These are phyloP conservation scores for Caenorhabditis imperialis DNA, from an alignment of 2,888 invertebrate species.

Conservation along the genomic window DNA sequence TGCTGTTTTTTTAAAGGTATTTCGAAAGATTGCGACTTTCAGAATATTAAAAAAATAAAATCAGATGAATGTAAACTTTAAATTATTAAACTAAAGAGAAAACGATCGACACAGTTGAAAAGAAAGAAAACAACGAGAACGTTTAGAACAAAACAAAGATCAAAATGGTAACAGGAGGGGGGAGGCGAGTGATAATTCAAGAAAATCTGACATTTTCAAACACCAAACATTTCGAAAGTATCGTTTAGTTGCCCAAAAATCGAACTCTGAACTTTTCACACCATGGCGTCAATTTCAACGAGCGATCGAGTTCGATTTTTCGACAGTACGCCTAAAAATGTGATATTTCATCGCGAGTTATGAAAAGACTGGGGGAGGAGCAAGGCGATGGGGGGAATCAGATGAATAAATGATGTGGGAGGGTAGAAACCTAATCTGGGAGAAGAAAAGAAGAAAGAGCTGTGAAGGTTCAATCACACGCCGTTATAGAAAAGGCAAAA, in stretches of 20 bases:
- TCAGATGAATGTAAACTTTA: not conserved
- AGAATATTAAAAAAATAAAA: not conserved
- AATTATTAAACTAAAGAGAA: not conserved
- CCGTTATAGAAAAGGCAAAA: not conserved
- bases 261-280: too few relatives aligned
- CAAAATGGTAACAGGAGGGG: constrained; percentile 31
- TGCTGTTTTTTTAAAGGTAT: not conserved
- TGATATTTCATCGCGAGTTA: too few relatives aligned
- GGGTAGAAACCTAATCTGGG: too few relatives aligned
- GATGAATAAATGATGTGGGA: too few relatives aligned
- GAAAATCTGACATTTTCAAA: constrained; percentile 6
- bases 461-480: too few relatives aligned
- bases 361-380: too few relatives aligned
- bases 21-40: not conserved
- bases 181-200: not conserved
- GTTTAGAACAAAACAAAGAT: constrained; percentile 26
- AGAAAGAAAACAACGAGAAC: constrained; percentile 3
- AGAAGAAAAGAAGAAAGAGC: too few relatives aligned
- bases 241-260: constrained; percentile 20
- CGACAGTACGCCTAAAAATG: too few relatives aligned
- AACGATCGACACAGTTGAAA: not conserved
- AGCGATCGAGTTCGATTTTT: too few relatives aligned
- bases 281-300: too few relatives aligned
- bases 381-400: too few relatives aligned
- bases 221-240: too few relatives aligned